Conservation (phyloP, 2,888 invertebrate genomes). For the Thysanoteuthis rhombus region DNA sequence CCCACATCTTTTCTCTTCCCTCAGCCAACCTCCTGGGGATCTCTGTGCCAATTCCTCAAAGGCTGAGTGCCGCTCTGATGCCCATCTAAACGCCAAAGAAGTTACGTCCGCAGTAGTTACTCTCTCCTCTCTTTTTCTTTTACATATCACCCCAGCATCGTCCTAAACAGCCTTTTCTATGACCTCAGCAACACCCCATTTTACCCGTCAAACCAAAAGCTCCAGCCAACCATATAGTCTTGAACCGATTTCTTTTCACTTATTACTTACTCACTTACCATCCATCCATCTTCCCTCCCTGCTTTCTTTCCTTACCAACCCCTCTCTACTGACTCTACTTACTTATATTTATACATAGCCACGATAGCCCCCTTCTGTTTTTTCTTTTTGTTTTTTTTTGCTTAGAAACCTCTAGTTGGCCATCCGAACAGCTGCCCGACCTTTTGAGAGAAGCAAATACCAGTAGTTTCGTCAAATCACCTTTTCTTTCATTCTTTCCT, state of each 20-base stretch:
- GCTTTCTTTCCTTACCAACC: background rate
- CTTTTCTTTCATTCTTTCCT: background rate
- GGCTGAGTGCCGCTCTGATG: background rate
- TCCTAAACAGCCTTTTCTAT: background rate
- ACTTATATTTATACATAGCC: slow-evolving; percentile 1
- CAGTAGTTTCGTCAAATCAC: background rate
- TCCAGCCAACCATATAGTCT: background rate
- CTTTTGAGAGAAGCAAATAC: background rate
- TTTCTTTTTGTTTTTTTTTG: no score
- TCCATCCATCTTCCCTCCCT: background rate
- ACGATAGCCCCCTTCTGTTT: background rate
- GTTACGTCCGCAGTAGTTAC: background rate
- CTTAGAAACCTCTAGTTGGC: background rate
- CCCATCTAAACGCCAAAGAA: background rate
- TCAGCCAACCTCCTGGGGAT: background rate
- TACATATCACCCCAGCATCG: background rate
- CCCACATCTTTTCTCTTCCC: background rate
- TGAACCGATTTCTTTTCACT: background rate
- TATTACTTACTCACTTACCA: background rate
- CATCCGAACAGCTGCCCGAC: background rate
- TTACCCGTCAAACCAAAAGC: background rate
- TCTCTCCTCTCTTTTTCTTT: background rate
- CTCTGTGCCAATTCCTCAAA: background rate
- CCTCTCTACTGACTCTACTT: background rate
- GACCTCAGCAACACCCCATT: background rate